A percentile compares a stretch with the other conserved stretches of the same genome.
Conservation (phyloP, 2,888 invertebrate species). For the Invenusta paracnida region DNA sequence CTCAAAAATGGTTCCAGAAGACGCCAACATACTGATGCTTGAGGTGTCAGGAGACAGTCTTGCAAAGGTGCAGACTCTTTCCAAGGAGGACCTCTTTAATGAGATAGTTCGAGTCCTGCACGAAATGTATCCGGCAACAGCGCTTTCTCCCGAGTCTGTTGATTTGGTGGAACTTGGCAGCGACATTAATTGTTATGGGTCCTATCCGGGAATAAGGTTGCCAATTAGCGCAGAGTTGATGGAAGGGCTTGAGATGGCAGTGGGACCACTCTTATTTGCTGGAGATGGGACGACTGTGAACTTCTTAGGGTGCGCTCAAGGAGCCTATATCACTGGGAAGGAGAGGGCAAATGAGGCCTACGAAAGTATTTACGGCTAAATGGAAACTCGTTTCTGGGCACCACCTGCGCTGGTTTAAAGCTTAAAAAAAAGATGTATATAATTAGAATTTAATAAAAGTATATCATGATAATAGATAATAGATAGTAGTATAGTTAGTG, state of each 20-base stretch:
- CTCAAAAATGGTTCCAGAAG: neutral
- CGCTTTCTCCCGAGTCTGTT: neutral
- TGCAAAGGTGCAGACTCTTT: neutral
- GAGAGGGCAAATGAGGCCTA: conserved; percentile 2
- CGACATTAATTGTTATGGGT: neutral
- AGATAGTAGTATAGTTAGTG: too few relatives aligned
- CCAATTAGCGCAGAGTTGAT: neutral
- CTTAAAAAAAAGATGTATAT: too few relatives aligned
- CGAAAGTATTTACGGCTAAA: too few relatives aligned
- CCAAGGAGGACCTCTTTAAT: neutral
- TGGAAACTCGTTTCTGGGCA: too few relatives aligned
- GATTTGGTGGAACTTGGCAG: neutral
- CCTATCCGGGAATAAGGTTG: neutral
- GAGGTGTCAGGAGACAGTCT: neutral
- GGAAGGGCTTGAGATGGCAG: neutral
- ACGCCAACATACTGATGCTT: neutral
- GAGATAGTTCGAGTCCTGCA: neutral
- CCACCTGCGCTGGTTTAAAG: too few relatives aligned
- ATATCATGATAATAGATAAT: too few relatives aligned
- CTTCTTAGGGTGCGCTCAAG: conserved; percentile 30
- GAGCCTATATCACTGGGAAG: conserved; percentile 1
- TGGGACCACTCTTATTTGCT: conserved; percentile 4
- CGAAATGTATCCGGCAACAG: neutral
- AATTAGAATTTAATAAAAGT: too few relatives aligned
- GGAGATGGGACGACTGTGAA: conserved; percentile 20